Base-by-base conservation (phyloP, 2,888 invertebrate species). In the Aleiodes testaceus region DNA sequence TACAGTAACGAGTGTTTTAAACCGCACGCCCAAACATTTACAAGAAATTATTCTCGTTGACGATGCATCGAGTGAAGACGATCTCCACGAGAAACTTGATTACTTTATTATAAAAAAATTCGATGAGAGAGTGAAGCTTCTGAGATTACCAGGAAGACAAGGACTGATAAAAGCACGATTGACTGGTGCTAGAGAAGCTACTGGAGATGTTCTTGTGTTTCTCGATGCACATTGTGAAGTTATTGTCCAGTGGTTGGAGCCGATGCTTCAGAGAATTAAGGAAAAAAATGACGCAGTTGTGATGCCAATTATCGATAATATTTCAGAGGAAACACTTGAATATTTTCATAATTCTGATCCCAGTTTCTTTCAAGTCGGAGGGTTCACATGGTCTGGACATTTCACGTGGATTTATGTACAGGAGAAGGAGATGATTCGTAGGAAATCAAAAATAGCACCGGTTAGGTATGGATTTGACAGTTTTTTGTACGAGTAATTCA, bases 31-130 rank as follows among this genome's bases (percentile, higher is more conserved):
- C 44, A 89, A 88, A 77, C 89, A 88, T 74, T 90, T 94, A 81
- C 93, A 96, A 84, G 98, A 99, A 89, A 94, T 99, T 71, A 94
- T 99, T 81, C 89, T 99, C 9, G 94, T 98, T n/a, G 98, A 99
- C 85, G 98, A 99, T 88, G 93, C 93, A 86, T 97, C 97, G 77
- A 94, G 95, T 47, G 91, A 91, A 87, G 88, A 91, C 85, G 78
- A 94, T 91, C 80, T 89, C 94, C 76, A 92, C 92, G 82, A 93
- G 91, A 70, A 92, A 93, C 89, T 97, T 66, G 92, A 94, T 78
- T 92, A 95, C 83, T 98, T 97, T 86, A 89, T 97, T 61, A 88
- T 90, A 50, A 93, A 93, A 1, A 89, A 94, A 42, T 88, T 96
- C 66, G 92, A 93, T 2, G 89, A 89, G 2, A 91, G 91, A 88